phyloP scores from a whole-genome alignment of 2,113 vertebrate genomes.

The Pholis gunnellus region DNA sequence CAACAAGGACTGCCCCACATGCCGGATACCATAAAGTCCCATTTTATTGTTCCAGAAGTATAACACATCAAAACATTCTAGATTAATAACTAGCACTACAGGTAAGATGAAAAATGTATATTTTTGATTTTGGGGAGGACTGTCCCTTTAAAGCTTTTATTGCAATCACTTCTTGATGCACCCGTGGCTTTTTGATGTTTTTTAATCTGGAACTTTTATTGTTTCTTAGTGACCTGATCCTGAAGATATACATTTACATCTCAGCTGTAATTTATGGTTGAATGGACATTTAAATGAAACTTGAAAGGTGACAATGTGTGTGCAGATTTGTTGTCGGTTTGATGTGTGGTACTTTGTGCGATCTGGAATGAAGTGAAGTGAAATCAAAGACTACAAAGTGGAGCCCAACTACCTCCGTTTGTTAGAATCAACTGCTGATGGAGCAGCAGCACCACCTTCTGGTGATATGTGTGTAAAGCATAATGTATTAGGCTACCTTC shows the following conservation, averaged over 20 bases:
- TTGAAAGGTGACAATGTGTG: neutral
- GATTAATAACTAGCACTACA: too few relatives aligned
- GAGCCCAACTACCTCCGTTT: neutral
- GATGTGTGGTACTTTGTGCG: neutral
- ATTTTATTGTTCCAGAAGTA: neutral
- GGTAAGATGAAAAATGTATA: too few relatives aligned
- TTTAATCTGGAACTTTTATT: neutral
- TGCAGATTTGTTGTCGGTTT: neutral
- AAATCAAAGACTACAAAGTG: neutral
- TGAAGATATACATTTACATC: too few relatives aligned
- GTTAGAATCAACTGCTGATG: neutral
- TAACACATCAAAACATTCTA: too few relatives aligned
- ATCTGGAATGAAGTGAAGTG: neutral
- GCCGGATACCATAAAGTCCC: neutral
- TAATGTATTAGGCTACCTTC: neutral
- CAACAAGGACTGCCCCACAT: neutral
- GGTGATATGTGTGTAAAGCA: neutral
- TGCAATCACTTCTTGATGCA: neutral
- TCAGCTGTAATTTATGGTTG: neutral
- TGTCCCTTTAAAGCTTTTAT: neutral
- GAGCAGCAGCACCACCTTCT: slow-evolving; percentile 31
- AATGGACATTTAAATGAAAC: neutral
- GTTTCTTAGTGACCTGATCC: neutral
- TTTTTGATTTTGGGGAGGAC: too few relatives aligned
- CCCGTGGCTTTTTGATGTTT: neutral